A percentile compares a stretch with the other conserved stretches of the same genome.
phyloP scores from a whole-genome alignment of 2,888 invertebrate species.

The Deilephila porcellus region DNA sequence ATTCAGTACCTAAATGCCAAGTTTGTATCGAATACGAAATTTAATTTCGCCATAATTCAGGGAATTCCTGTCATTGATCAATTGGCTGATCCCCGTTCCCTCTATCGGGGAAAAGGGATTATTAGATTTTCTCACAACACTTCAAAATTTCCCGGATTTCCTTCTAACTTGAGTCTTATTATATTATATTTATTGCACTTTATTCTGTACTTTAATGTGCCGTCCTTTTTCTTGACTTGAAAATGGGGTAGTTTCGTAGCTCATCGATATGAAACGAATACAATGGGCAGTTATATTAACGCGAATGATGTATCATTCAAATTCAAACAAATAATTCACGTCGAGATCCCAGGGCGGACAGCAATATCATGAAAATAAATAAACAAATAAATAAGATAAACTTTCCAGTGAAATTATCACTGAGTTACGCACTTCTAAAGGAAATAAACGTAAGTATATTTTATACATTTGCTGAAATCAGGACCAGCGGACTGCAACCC shows the following conservation, averaged over 20 bases:
- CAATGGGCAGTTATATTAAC: too few relatives aligned
- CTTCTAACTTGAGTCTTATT: slow-evolving; percentile 33
- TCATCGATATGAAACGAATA: too few relatives aligned
- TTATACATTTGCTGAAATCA: background rate
- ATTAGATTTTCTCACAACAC: slow-evolving; percentile 63
- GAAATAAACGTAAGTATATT: background rate
- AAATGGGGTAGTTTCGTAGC: too few relatives aligned
- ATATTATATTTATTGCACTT: slow-evolving; percentile 24
- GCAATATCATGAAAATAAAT: too few relatives aligned
- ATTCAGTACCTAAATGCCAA: slow-evolving; percentile 44
- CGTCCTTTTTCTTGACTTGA: background rate
- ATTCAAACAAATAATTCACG: too few relatives aligned
- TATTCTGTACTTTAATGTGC: slow-evolving; percentile 18
- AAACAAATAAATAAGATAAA: too few relatives aligned
- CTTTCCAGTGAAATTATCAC: background rate
- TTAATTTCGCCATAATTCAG: slow-evolving; percentile 60
- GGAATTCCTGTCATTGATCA: slow-evolving; percentile 61
- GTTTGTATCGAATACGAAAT: slow-evolving; percentile 38
- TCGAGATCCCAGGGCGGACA: too few relatives aligned
- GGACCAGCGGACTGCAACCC: slow-evolving; percentile 5
- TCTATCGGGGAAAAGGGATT: slow-evolving; percentile 50
- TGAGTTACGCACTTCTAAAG: background rate
- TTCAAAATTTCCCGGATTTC: slow-evolving; percentile 52
- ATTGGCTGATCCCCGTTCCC: slow-evolving; percentile 59
- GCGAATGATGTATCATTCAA: too few relatives aligned